A percentile compares a stretch with the other conserved stretches of the same genome.
phyloP scores from a whole-genome alignment of 2,797 vertebrate genomes.

The Typhlichthys eigenmanni region DNA sequence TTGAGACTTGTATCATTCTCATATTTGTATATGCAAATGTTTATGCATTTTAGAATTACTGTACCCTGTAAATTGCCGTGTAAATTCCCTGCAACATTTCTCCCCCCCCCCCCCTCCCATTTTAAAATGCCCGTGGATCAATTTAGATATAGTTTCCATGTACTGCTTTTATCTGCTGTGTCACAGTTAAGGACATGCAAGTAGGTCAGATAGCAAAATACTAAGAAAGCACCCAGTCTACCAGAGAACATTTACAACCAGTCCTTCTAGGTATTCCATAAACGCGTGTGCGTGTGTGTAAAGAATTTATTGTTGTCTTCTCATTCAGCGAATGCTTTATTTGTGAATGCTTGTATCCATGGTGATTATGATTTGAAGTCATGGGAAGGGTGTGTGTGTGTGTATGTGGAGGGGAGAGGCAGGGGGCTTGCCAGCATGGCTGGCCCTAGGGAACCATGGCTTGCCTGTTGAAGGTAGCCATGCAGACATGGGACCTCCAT shows the following conservation, averaged over 20 bases:
- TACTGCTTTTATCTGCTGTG: conserved; percentile 21
- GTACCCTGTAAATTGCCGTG: no score
- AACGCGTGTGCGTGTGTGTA: conserved; percentile 7
- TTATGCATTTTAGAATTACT: no score
- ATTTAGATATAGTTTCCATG: background rate
- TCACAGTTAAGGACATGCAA: conserved; percentile 39
- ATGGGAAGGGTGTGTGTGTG: conserved; percentile 41
- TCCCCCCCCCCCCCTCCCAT: no score
- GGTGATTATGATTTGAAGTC: conserved; percentile 58
- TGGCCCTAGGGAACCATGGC: no score
- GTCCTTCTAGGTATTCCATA: conserved; percentile 28
- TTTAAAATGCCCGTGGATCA: no score
- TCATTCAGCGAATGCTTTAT: conserved; percentile 54
- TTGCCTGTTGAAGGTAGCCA: no score
- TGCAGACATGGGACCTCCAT: background rate
- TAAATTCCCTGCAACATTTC: no score
- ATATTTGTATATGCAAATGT: no score
- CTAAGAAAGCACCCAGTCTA: conserved; percentile 32
- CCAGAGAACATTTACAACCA: conserved; percentile 23
- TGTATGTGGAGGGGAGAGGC: no score
- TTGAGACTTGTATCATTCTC: no score
- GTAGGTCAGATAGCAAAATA: conserved; percentile 48
- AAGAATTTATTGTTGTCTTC: conserved; percentile 14
- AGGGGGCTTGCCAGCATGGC: conserved; percentile 28
- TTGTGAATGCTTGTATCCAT: conserved; percentile 61